phyloP scores from a whole-genome alignment of 1,140 invertebrate genomes.

The Maconellicoccus hirsutus region DNA sequence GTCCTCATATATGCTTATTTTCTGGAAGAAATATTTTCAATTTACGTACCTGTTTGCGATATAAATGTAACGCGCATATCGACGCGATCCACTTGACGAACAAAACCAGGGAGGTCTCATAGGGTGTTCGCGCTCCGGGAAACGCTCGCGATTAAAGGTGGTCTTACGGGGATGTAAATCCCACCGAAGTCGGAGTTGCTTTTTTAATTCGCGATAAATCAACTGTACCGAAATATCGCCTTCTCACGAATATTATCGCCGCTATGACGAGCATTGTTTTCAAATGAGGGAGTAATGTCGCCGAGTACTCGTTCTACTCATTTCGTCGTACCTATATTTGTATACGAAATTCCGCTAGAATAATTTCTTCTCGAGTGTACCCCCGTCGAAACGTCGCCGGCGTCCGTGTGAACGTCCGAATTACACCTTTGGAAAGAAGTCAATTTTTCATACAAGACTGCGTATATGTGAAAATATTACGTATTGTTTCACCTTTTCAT shows the following conservation, averaged over 20 bases:
- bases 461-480: too few relatives aligned
- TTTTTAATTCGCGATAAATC: neutral
- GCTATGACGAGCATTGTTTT: neutral
- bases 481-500: too few relatives aligned
- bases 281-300: constrained; percentile 7
- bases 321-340: neutral
- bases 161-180: neutral
- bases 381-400: too few relatives aligned
- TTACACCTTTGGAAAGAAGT: too few relatives aligned
- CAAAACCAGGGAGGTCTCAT: neutral
- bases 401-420: too few relatives aligned
- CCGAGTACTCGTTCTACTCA: neutral
- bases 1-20: neutral
- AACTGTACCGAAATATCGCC: neutral
- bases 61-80: neutral
- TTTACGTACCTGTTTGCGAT: neutral
- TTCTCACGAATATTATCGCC: neutral
- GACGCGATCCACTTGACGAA: neutral
- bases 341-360: neutral
- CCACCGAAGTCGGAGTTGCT: neutral
- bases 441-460: too few relatives aligned
- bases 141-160: neutral
- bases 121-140: neutral
- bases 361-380: neutral
- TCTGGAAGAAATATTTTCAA: constrained; percentile 2